Evolutionary conservation across 2,888 invertebrate genomes (phyloP).

Genomic region (Cynaeus angustus): DNA sequence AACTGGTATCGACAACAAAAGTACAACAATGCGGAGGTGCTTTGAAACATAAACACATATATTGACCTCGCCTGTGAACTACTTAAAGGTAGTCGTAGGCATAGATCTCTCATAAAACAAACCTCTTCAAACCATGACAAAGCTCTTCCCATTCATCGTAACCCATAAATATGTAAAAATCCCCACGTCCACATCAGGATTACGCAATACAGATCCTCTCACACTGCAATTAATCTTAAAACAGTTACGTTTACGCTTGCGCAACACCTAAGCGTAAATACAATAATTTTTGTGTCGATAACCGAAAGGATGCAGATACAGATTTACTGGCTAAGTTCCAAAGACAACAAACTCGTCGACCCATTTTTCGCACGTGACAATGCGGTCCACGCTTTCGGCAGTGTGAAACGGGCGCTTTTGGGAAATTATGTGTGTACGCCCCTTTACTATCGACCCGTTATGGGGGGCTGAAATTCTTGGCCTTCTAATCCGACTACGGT

Average conservation of each 20-base stretch:
- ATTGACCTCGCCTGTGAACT: constrained; percentile 20
- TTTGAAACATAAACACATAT: neutral
- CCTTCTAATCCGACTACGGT: constrained; percentile 57
- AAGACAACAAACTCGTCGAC: constrained; percentile 35
- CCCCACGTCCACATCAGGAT: constrained; percentile 1
- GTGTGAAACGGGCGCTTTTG: constrained; percentile 19
- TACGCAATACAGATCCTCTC: neutral
- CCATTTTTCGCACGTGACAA: constrained; percentile 21
- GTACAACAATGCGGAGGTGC: too few species aligned
- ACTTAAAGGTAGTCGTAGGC: constrained; percentile 18
- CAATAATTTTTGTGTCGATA: constrained; percentile 31
- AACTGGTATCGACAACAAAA: neutral
- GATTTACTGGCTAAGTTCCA: constrained; percentile 28
- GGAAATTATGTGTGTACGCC: constrained; percentile 22
- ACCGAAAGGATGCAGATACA: constrained; percentile 26
- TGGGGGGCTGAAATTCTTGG: constrained; percentile 54
- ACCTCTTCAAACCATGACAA: neutral
- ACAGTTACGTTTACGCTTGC: constrained; percentile 21
- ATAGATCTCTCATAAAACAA: constrained; percentile 10
- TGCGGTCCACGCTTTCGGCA: constrained; percentile 11
- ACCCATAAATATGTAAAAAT: constrained; percentile 14
- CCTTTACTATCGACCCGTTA: constrained; percentile 57
- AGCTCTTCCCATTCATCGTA: constrained; percentile 5
- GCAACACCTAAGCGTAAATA: constrained; percentile 23
- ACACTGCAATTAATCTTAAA: constrained; percentile 3